Evolutionary conservation across 2,888 invertebrate species (phyloP).

Genomic region (Mechanitis mazaeus): DNA sequence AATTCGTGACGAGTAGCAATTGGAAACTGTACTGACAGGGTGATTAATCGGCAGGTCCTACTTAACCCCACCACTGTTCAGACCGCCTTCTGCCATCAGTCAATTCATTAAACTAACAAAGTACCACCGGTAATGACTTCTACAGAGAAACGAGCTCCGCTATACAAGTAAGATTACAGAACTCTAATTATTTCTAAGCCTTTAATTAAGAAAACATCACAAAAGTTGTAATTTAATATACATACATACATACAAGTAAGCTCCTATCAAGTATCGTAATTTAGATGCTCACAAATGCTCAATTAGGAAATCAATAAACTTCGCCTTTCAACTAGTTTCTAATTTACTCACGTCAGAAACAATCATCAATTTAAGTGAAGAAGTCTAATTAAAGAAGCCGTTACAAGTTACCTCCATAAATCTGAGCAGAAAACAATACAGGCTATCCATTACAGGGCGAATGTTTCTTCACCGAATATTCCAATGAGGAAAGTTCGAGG

Average conservation of each 20-base stretch:
- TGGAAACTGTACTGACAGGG: conserved; percentile 71
- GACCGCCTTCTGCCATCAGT: conserved; percentile 70
- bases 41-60: conserved; percentile 73
- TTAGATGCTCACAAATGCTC: conserved; percentile 15
- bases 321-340: conserved; percentile 33
- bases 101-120: conserved; percentile 76
- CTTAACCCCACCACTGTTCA: conserved; percentile 73
- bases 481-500: conserved; percentile 64
- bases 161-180: conserved; percentile 39
- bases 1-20: conserved; percentile 70
- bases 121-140: conserved; percentile 72
- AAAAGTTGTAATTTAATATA: conserved; percentile 15
- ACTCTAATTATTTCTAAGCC: conserved; percentile 25
- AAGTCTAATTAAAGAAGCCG: conserved; percentile 75
- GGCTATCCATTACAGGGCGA: conserved; percentile 68
- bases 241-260: conserved; percentile 3
- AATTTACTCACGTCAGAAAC: conserved; percentile 69
- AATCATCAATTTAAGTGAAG: conserved; percentile 73
- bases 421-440: conserved; percentile 71
- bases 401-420: conserved; percentile 76
- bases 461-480: conserved; percentile 67
- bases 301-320: conserved; percentile 20
- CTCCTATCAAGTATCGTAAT: conserved; percentile 12
- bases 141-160: conserved; percentile 55
- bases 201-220: conserved; percentile 18